These are phyloP conservation scores for Halcyon chelicuti DNA, from an alignment of 2,797 vertebrate species.

Conservation along the genomic window DNA sequence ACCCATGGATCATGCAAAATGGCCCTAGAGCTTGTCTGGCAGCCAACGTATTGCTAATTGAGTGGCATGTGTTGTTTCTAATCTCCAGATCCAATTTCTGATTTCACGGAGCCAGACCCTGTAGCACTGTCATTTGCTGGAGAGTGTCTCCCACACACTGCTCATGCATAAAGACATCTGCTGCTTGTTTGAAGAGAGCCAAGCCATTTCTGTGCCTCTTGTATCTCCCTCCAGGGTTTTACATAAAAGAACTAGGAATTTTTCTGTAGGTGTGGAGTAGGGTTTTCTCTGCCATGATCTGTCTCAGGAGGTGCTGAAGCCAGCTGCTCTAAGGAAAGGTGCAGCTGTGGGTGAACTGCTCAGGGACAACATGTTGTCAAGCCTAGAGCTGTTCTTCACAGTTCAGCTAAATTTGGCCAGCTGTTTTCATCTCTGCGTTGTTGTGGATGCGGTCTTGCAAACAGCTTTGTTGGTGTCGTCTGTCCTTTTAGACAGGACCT, in stretches of 20 bases:
- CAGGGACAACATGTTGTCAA: not conserved
- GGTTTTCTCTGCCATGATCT: not conserved
- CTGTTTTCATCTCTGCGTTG: not conserved
- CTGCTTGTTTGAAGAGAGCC: conserved; percentile 54
- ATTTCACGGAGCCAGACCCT: conserved; percentile 46
- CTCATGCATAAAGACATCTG: conserved; percentile 63
- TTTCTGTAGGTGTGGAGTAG: not conserved
- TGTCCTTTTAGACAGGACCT: not conserved
- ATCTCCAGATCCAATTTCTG: conserved; percentile 19
- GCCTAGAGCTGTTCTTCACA: not conserved
- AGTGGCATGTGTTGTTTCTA: conserved; percentile 52
- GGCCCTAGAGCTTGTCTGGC: conserved; percentile 38
- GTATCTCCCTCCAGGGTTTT: not conserved
- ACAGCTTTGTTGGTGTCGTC: not conserved
- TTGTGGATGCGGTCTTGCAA: not conserved
- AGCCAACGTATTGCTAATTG: conserved; percentile 26
- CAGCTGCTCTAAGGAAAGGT: not conserved
- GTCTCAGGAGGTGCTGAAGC: not conserved
- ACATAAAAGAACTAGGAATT: not conserved
- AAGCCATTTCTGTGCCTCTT: conserved; percentile 19
- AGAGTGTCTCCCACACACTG: conserved; percentile 60
- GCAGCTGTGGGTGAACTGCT: not conserved
- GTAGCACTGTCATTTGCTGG: conserved; percentile 26
- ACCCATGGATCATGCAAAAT: not conserved
- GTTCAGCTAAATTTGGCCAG: not conserved